Evolutionary conservation across 2,888 invertebrate genomes (phyloP).

Genomic region (Plebejus melissa): DNA sequence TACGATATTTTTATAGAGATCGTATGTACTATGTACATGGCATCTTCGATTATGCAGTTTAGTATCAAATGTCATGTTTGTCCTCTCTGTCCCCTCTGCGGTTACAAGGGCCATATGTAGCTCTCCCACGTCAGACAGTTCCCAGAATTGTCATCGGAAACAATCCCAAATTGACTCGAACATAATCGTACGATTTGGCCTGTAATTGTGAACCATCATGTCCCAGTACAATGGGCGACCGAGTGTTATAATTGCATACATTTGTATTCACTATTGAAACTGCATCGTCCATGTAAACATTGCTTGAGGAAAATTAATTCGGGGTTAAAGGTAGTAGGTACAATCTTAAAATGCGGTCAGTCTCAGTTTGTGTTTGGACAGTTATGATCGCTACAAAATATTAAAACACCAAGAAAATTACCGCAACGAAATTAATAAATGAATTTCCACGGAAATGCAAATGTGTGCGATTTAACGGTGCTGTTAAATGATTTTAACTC

Average conservation of each 20-base stretch:
- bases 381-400: too few species aligned
- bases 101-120: conserved; percentile 34
- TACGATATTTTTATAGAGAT: too few species aligned
- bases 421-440: too few species aligned
- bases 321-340: background rate
- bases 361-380: too few species aligned
- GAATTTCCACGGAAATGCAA: too few species aligned
- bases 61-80: background rate
- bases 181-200: conserved; percentile 43
- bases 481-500: background rate
- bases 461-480: background rate
- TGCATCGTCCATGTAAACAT: conserved; percentile 19
- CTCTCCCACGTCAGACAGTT: conserved; percentile 70
- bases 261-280: conserved; percentile 20
- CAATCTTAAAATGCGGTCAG: background rate
- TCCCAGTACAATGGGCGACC: conserved; percentile 32
- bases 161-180: conserved; percentile 60
- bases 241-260: conserved; percentile 24
- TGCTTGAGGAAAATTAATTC: background rate
- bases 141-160: conserved; percentile 71
- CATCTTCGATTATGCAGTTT: background rate
- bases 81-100: background rate
- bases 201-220: conserved; percentile 32
- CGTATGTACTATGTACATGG: background rate
- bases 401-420: too few species aligned